Base-by-base conservation (phyloP, 2,113 vertebrate species). In the Elanus axillaris region DNA sequence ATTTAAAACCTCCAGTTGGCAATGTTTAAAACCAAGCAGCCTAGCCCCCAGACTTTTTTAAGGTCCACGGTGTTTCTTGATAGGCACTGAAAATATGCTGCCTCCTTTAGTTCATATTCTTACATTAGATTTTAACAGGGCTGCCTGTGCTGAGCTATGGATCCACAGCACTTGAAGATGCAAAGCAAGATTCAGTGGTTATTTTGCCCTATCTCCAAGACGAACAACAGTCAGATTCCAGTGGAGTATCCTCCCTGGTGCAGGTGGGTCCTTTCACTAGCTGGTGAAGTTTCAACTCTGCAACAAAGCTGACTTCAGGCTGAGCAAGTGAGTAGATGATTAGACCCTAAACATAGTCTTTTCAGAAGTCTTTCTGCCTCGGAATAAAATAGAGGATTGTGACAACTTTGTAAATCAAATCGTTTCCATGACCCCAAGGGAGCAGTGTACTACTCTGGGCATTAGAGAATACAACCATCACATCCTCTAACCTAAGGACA, bases 361-460 rank as follows among this genome's bases (percentile, higher is more conserved):
- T 73, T 9, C 66, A 82, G 40, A 73, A 73, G 25, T 23, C n/a
- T 74, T 62, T 21, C 40, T 82, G 40, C 21, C 66, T 81, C 71
- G 27, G 53, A 72, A 73, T 48, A 40, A 69, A 88, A 53, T 1
- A 68, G 27, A 82, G 29, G 16, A 36, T 43, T 1, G 3, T n/a
- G 48, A 95, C 36, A 16, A 43, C 31, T 48, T 75, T 68, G 68
- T 74, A 87, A 93, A 82, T 73, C 58, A 25, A 52, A 59, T 47
- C 10, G 10, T 72, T 88, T 63, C 72, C 26, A 14, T 38, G 13
- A 36, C 19, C 32, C 31, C 40, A 31, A 29, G 48, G 58, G 43
- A 83, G 16, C 26, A 72, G 59, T 0, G 0, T 23, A 12, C 34
- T 67, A 0, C 27, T 20, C 59, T 27, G 87, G 69, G 74, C 26